These are phyloP conservation scores for Euwallacea fornicatus DNA, from an alignment of 1,140 invertebrate genomes.

Conservation along the genomic window DNA sequence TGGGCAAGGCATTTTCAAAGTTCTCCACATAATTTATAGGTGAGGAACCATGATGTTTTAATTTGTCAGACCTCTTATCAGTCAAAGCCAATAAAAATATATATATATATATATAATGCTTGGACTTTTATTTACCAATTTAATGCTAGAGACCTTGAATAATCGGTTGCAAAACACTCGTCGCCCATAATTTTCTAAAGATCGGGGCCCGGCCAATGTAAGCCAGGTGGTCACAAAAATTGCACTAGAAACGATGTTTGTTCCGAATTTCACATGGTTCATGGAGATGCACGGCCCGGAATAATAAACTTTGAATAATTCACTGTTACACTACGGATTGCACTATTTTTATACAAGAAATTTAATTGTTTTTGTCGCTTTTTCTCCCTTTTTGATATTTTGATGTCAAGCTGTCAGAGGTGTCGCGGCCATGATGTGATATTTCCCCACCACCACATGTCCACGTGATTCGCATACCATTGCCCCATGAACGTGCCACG, in stretches of 20 bases:
- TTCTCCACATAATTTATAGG: too few relatives aligned
- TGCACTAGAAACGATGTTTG: slow-evolving; percentile 35
- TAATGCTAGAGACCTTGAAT: slow-evolving; percentile 43
- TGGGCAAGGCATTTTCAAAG: background rate
- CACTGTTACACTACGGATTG: slow-evolving; percentile 10
- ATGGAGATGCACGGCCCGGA: background rate
- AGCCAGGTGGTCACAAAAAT: slow-evolving; percentile 47
- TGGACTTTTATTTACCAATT: slow-evolving; percentile 42
- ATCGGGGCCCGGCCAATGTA: slow-evolving; percentile 41
- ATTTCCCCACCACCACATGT: background rate
- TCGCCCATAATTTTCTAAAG: slow-evolving; percentile 44
- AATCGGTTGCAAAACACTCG: slow-evolving; percentile 39
- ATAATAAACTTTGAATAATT: slow-evolving; percentile 10
- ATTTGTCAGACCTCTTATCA: slow-evolving; percentile 1
- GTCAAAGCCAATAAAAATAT: background rate
- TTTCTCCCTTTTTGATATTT: slow-evolving; percentile 34
- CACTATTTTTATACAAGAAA: slow-evolving; percentile 14
- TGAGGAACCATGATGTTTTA: background rate
- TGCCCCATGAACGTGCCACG: too few relatives aligned
- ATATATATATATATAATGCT: slow-evolving; percentile 1
- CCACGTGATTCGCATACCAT: too few relatives aligned
- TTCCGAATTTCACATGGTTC: slow-evolving; percentile 32
- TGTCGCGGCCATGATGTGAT: slow-evolving; percentile 29
- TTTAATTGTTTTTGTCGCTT: slow-evolving; percentile 18
- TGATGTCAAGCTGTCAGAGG: slow-evolving; percentile 38